Evolutionary conservation across 2,113 vertebrate species (phyloP).

Genomic region (Lampris megalopsis): DNA sequence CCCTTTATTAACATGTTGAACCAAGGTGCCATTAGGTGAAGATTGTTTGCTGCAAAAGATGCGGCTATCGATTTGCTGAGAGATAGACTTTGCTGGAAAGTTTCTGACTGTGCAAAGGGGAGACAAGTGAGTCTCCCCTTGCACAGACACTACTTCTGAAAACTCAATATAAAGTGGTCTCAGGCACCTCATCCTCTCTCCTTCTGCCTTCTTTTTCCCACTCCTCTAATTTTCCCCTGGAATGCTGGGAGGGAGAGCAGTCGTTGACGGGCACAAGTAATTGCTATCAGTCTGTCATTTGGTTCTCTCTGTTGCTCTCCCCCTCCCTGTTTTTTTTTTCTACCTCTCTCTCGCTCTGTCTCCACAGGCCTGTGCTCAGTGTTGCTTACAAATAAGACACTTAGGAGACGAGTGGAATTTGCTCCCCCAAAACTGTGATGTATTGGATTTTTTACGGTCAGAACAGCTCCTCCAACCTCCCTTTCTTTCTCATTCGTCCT

Average conservation of each 20-base stretch:
- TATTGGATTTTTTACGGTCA: conserved; percentile 94
- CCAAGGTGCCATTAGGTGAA: conserved; percentile 76
- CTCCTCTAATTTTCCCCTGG: conserved; percentile 80
- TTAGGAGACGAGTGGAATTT: conserved; percentile 88
- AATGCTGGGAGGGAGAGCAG: conserved; percentile 75
- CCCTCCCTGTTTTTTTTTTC: conserved; percentile 58
- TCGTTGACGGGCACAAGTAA: conserved; percentile 81
- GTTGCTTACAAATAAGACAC: conserved; percentile 87
- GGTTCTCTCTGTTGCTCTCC: conserved; percentile 68
- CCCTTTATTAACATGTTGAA: conserved; percentile 86
- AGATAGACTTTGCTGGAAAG: conserved; percentile 71
- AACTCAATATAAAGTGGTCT: conserved; percentile 72
- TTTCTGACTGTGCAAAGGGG: conserved; percentile 60
- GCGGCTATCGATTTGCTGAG: conserved; percentile 78
- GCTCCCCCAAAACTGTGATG: conserved; percentile 89
- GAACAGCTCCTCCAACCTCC: conserved; percentile 86
- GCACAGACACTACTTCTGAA: conserved; percentile 46
- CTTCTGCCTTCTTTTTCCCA: conserved; percentile 71
- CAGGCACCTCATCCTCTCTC: conserved; percentile 61
- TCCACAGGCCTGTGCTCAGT: conserved; percentile 73
- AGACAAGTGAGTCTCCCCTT: conserved; percentile 40
- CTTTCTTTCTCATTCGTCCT: conserved; percentile 91
- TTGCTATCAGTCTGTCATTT: conserved; percentile 86
- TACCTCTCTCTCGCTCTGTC: conserved; percentile 74
- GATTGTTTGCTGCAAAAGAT: conserved; percentile 71